These are phyloP conservation scores for Polypterus senegalus DNA, from an alignment of 2,113 vertebrate genomes.

Conservation along the genomic window DNA sequence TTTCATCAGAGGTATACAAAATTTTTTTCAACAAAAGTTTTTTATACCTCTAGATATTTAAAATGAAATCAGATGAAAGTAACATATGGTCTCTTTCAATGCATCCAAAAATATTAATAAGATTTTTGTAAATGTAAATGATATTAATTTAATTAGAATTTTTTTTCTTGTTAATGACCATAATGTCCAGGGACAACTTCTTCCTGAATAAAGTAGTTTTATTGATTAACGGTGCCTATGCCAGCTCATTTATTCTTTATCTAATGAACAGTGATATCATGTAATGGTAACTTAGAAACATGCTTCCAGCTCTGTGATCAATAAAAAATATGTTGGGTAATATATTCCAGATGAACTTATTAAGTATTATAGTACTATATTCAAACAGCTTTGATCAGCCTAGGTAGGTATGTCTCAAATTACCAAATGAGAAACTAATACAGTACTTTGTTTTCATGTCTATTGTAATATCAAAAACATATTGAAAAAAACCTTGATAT, in stretches of 20 bases:
- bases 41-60: too few relatives aligned
- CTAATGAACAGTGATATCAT: not conserved
- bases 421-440: not conserved
- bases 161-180: not conserved
- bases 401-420: constrained; percentile 3
- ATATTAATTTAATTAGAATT: too few relatives aligned
- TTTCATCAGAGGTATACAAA: too few relatives aligned
- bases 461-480: too few relatives aligned
- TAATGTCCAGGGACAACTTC: not conserved
- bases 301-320: constrained; percentile 3
- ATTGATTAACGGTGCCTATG: not conserved
- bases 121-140: too few relatives aligned
- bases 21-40: too few relatives aligned
- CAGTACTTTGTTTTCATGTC: too few relatives aligned
- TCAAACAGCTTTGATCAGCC: constrained; percentile 13
- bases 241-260: not conserved
- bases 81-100: too few relatives aligned
- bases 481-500: not conserved
- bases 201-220: not conserved
- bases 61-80: too few relatives aligned
- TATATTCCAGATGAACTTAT: constrained; percentile 2
- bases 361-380: not conserved
- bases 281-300: not conserved
- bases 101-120: too few relatives aligned
- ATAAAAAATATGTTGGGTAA: constrained; percentile 5